phyloP scores from a whole-genome alignment of 2,113 vertebrate species.

The Eurystomus gularis region DNA sequence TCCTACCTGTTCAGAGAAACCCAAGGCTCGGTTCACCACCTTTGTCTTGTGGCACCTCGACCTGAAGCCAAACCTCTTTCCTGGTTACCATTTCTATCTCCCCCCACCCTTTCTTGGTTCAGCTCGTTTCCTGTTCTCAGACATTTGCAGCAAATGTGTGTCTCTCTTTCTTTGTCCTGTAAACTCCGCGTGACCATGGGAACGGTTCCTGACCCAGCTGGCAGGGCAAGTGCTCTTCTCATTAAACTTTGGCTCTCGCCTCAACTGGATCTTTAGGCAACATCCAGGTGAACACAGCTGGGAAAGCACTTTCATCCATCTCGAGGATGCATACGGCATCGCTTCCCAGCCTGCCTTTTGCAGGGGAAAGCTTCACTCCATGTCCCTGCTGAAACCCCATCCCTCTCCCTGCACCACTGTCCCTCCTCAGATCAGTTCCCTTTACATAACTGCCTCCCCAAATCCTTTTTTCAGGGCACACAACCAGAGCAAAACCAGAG shows the following conservation, averaged over 20 bases:
- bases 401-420: neutral
- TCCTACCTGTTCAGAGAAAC: neutral
- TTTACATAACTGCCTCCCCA: neutral
- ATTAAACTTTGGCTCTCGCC: neutral
- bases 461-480: neutral
- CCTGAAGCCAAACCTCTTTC: neutral
- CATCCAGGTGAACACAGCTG: slow-evolving; percentile 65
- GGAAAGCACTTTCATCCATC: slow-evolving; percentile 27
- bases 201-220: slow-evolving; percentile 53
- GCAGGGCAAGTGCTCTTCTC: neutral
- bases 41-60: neutral
- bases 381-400: neutral
- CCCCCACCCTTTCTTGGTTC: neutral
- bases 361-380: fast-evolving
- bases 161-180: slow-evolving; percentile 50
- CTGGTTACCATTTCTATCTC: neutral
- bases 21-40: neutral
- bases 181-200: slow-evolving; percentile 53
- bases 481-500: neutral
- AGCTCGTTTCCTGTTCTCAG: neutral
- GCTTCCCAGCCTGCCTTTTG: neutral
- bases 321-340: neutral
- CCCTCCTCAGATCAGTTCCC: neutral
- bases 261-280: slow-evolving; percentile 33
- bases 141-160: slow-evolving; percentile 6